Conservation (phyloP, 2,888 invertebrate species). For the Agonopterix alstromeriana region DNA sequence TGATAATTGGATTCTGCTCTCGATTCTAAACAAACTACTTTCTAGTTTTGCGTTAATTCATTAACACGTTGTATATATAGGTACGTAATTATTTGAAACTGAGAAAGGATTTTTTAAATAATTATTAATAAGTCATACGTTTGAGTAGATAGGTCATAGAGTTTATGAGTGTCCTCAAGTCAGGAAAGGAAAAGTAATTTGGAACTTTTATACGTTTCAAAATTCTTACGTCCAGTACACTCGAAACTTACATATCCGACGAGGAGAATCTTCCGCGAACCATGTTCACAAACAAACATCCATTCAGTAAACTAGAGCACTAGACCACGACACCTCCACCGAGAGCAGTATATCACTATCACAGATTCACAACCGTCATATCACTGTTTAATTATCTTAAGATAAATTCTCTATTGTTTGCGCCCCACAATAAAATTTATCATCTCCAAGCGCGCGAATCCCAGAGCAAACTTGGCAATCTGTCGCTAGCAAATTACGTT, state of each 20-base stretch:
- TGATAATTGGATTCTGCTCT: no score
- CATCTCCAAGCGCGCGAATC: conserved; percentile 39
- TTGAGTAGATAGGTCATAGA: no score
- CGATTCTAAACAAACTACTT: no score
- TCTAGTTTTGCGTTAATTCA: no score
- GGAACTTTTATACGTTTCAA: no score
- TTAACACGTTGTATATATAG: no score
- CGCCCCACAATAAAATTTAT: conserved; percentile 49
- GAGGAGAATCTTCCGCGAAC: conserved; percentile 70
- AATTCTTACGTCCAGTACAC: no score
- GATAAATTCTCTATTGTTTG: conserved; percentile 43
- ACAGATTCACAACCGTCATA: conserved; percentile 31
- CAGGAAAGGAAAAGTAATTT: no score
- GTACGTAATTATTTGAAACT: no score
- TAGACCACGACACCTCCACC: conserved; percentile 3
- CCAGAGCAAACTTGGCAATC: conserved; percentile 63
- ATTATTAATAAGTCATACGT: no score
- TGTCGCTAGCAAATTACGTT: conserved; percentile 49
- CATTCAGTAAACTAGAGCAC: conserved; percentile 27
- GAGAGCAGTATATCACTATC: conserved; percentile 17
- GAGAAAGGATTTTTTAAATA: no score
- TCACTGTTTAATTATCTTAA: conserved; percentile 29
- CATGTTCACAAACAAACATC: conserved; percentile 41
- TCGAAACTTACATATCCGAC: conserved; percentile 62
- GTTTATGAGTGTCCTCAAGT: no score